A percentile compares a stretch with the other conserved stretches of the same genome.
These are phyloP conservation scores for Phortica magna DNA, from an alignment of 2,888 invertebrate genomes.

Conservation along the genomic window DNA sequence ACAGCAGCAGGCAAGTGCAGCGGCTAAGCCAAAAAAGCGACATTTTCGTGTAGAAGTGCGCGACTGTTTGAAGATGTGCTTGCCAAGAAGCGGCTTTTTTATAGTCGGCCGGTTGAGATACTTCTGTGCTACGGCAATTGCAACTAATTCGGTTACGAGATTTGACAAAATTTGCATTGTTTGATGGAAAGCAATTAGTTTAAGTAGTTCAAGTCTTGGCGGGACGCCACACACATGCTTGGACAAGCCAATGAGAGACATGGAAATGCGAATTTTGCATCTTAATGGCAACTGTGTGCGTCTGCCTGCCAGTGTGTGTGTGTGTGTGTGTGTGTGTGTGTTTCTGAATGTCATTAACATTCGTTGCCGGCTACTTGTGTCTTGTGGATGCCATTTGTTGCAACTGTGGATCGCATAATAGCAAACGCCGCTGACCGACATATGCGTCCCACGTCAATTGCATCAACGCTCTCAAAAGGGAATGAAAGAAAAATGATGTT, in stretches of 20 bases:
- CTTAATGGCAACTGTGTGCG: background rate
- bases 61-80: slow-evolving; percentile 35
- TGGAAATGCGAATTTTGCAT: too few species aligned
- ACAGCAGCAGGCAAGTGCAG: background rate
- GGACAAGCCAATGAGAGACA: too few species aligned
- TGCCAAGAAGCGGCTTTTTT: slow-evolving; percentile 44
- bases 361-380: slow-evolving; percentile 1
- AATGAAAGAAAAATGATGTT: background rate
- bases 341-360: slow-evolving; percentile 30
- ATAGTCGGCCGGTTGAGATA: slow-evolving; percentile 41
- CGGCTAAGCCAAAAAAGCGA: slow-evolving; percentile 33
- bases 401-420: background rate
- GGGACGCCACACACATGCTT: slow-evolving; percentile 31
- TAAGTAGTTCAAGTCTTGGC: slow-evolving; percentile 60
- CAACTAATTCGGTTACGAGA: slow-evolving; percentile 55
- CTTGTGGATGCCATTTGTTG: slow-evolving; percentile 19
- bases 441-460: too few species aligned
- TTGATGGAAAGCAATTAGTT: slow-evolving; percentile 59
- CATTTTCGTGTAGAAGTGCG: slow-evolving; percentile 36
- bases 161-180: slow-evolving; percentile 62
- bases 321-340: background rate
- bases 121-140: background rate
- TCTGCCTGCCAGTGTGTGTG: background rate
- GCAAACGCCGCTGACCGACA: too few species aligned
- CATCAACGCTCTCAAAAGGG: too few species aligned